phyloP scores from a whole-genome alignment of 2,113 vertebrate genomes.

The Myiozetetes cayanensis region DNA sequence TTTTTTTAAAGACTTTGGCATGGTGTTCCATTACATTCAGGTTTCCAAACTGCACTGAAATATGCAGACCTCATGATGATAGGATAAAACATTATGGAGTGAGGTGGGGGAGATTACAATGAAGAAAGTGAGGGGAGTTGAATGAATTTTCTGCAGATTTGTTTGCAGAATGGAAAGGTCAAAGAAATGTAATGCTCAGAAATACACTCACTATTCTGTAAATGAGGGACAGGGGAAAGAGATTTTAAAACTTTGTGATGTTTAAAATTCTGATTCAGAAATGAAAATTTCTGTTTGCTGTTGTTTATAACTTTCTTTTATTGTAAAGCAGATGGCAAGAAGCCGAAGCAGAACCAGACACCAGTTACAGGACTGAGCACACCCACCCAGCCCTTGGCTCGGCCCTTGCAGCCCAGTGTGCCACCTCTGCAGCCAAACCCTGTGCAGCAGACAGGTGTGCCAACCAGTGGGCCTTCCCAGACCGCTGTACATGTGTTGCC shows the following conservation, averaged over 20 bases:
- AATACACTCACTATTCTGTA: not conserved
- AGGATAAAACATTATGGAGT: not conserved
- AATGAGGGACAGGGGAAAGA: fast-evolving
- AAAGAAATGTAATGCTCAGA: not conserved
- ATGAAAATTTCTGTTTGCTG: not conserved
- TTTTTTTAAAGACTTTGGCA: not conserved
- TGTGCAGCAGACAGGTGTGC: slow-evolving; percentile 68
- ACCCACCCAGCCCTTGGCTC: slow-evolving; percentile 61
- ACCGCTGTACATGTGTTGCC: slow-evolving; percentile 79
- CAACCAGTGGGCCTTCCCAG: slow-evolving; percentile 75
- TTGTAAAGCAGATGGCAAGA: slow-evolving; percentile 70
- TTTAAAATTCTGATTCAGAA: not conserved
- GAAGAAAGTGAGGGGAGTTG: not conserved
- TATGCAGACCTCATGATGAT: not conserved
- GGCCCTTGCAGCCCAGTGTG: slow-evolving; percentile 9
- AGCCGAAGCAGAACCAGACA: slow-evolving; percentile 40
- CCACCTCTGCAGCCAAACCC: slow-evolving; percentile 69
- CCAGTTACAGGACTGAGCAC: slow-evolving; percentile 26
- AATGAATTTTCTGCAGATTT: not conserved
- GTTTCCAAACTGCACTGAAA: not conserved
- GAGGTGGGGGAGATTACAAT: fast-evolving
- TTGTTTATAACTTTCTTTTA: not conserved
- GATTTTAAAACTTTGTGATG: not conserved
- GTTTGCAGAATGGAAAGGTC: not conserved
- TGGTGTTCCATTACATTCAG: not conserved